Conservation (phyloP, 2,888 invertebrate genomes). For the Chelonus formosanus region DNA sequence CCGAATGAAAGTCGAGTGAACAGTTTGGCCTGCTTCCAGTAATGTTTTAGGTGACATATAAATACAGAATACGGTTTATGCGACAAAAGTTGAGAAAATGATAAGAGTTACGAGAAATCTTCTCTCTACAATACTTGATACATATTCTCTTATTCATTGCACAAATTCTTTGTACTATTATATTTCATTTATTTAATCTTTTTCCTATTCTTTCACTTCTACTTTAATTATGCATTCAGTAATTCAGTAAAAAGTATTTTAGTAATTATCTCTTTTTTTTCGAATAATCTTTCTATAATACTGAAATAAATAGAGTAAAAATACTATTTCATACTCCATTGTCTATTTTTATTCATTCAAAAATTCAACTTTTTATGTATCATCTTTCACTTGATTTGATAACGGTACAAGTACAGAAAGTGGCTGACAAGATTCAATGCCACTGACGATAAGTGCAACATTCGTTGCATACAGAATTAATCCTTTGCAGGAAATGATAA, state of each 20-base stretch:
- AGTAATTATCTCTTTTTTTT: too few species aligned
- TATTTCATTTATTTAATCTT: too few species aligned
- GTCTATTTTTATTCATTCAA: neutral
- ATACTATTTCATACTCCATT: neutral
- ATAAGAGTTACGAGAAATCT: neutral
- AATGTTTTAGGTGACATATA: constrained; percentile 46
- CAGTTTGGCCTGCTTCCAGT: constrained; percentile 50
- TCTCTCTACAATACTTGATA: neutral
- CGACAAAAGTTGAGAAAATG: constrained; percentile 44
- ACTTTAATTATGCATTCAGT: too few species aligned
- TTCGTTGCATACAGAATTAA: constrained; percentile 48
- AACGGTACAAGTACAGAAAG: constrained; percentile 21
- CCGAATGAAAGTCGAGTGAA: neutral
- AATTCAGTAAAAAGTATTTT: too few species aligned
- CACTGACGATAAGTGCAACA: constrained; percentile 37
- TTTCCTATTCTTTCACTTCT: too few species aligned
- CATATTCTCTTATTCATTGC: neutral
- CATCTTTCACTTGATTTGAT: constrained; percentile 22
- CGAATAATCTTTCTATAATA: too few species aligned
- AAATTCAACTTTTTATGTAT: constrained; percentile 1
- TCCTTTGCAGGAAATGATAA: constrained; percentile 45
- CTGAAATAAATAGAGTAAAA: neutral
- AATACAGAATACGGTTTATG: constrained; percentile 46
- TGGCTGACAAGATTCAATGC: constrained; percentile 16
- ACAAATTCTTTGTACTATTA: too few species aligned